A percentile compares a stretch with the other conserved stretches of the same genome.
Evolutionary conservation across 2,113 vertebrate species (phyloP).

Genomic region (Indri indri): DNA sequence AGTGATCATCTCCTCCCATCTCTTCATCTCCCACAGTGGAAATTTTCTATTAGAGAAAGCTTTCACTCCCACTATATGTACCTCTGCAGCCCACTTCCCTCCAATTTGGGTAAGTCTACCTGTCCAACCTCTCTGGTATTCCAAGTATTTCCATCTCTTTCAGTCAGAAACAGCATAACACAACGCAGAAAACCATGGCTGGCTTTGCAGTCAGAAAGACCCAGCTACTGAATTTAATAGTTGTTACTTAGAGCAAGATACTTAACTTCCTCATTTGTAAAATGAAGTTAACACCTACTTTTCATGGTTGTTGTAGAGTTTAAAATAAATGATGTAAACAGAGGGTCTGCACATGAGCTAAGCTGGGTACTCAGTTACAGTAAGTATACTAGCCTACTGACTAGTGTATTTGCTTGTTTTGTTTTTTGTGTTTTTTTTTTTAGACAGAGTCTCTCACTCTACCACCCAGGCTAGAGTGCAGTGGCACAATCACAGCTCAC

Average conservation of each 20-base stretch:
- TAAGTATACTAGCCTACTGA: not conserved
- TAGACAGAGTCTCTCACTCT: too few relatives aligned
- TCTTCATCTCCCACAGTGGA: constrained; percentile 10
- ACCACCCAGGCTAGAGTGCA: too few relatives aligned
- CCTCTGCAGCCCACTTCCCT: not conserved
- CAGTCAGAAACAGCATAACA: not conserved
- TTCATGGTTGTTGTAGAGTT: constrained; percentile 24
- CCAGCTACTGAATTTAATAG: not conserved
- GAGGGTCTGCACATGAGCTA: not conserved
- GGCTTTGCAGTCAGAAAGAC: not conserved
- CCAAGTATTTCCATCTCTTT: constrained; percentile 25
- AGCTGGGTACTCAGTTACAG: not conserved
- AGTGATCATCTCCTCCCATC: not conserved
- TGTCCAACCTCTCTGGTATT: not conserved
- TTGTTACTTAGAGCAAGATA: constrained; percentile 8
- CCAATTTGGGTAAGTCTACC: not conserved
- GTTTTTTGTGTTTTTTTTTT: not conserved
- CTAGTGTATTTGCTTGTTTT: constrained; percentile 1
- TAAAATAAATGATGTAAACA: not conserved
- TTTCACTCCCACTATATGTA: not conserved
- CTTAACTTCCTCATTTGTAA: not conserved
- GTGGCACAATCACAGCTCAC: too few relatives aligned
- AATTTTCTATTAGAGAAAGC: constrained; percentile 14
- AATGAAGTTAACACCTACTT: not conserved
- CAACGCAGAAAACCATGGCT: constrained; percentile 9